phyloP scores from a whole-genome alignment of 2,797 vertebrate genomes.

The Euthynnus affinis region DNA sequence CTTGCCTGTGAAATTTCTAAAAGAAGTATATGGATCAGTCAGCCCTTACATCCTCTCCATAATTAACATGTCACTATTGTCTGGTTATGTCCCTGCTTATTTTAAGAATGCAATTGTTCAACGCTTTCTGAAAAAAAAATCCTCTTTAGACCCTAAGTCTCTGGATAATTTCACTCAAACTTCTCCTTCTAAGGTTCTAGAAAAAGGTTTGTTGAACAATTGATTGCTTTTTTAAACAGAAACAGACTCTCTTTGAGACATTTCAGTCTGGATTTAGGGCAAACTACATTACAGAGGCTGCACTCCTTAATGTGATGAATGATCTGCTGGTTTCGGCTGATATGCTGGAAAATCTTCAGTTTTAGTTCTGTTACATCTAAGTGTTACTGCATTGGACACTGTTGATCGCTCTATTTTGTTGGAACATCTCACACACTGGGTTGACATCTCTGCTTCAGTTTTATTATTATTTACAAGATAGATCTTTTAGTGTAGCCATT shows the following conservation, averaged over 20 bases:
- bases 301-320: background rate
- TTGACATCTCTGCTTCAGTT: background rate
- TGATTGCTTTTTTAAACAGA: background rate
- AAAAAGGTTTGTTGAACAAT: background rate
- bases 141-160: background rate
- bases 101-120: background rate
- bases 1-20: too few species aligned
- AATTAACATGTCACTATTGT: background rate
- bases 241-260: background rate
- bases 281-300: background rate
- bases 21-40: too few species aligned
- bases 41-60: background rate
- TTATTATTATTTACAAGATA: background rate
- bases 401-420: background rate
- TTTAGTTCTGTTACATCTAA: background rate
- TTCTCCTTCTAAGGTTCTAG: background rate
- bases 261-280: background rate
- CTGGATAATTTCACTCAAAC: background rate
- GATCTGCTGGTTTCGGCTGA: background rate
- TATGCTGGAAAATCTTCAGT: background rate
- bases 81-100: background rate
- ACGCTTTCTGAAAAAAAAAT: background rate
- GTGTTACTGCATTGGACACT: background rate
- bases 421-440: background rate
- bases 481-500: background rate